Percentiles rank a stretch among this genome's conserved stretches.
Conservation (phyloP, 2,113 vertebrate species). For the Todiramphus saurophagus region DNA sequence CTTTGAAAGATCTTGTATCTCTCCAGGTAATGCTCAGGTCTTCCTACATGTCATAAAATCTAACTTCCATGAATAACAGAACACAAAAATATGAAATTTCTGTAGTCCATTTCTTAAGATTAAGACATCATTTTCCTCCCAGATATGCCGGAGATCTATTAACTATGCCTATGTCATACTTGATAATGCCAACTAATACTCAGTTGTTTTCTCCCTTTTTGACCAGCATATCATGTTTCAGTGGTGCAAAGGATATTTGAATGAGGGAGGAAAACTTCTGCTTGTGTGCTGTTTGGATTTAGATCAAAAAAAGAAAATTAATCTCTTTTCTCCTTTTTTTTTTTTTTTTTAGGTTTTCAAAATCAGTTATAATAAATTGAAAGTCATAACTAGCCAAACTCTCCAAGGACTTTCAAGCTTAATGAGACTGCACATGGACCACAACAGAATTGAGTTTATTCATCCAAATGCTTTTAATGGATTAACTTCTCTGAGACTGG, state of each 20-base stretch:
- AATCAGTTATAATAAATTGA: conserved; percentile 92
- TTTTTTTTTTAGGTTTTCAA: conserved; percentile 83
- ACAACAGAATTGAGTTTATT: conserved; percentile 88
- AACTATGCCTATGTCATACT: neutral
- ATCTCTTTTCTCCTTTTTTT: neutral
- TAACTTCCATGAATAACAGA: neutral
- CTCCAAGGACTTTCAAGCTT: conserved; percentile 83
- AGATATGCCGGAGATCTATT: neutral
- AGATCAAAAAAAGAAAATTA: neutral
- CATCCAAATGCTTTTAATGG: conserved; percentile 88
- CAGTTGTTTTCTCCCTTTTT: neutral
- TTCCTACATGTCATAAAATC: neutral
- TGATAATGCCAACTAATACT: neutral
- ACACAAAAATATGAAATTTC: neutral
- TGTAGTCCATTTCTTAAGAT: neutral
- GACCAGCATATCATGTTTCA: neutral
- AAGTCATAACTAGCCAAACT: conserved; percentile 71
- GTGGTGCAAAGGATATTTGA: neutral
- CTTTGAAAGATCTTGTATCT: conserved; percentile 82
- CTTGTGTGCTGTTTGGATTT: neutral
- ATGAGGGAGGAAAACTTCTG: neutral
- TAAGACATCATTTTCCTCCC: neutral
- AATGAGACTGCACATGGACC: conserved; percentile 86
- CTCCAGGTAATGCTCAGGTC: conserved; percentile 81
- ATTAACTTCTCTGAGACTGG: conserved; percentile 81